Evolutionary conservation across 2,888 invertebrate species (phyloP), one percentile per base, ranked within the genome.

Genomic region (Chironomus tentans): DNA sequence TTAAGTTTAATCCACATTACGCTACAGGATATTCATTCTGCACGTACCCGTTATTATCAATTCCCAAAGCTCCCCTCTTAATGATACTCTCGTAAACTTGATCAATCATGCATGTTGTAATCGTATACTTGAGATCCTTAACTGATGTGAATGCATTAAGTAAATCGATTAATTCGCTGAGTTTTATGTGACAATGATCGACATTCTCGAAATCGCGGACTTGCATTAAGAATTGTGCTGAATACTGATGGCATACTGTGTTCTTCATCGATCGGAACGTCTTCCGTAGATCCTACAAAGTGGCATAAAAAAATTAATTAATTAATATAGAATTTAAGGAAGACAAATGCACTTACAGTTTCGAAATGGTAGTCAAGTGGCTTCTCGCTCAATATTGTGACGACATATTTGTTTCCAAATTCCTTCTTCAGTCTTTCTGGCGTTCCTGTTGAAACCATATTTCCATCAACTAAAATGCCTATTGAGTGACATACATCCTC

Each of bases 401-500:
- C 81, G 70, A 80, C 80, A 77, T 84, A 84, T 70, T 81, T 82
- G 56, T 82, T 82, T 4, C 84, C 84, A 76, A 82, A 82, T 72
- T 82, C 80, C 0, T 79, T 77, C 71, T 82, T 82, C 10, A 84
- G 78, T 76, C 80, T 80, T 22, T 81, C 79, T 4, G 83, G 83
- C 72, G 81, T 81, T 24, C 82, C 83, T 78, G 81, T 82, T 56
- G 82, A 82, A 18, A 84, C 79, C 76, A 84, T 80, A 74, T 82
- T 81, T 0, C 84, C 84, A 28, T 83, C 82, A 74, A 82, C 82
- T 7, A 84, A 78, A 4, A 84, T 81, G 1, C 82, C 84, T 38
- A 84, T 83, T 2, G 83, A 82, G 79, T 84, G 81, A 70, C 84
- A 84, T 47, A 84, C 80, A 46, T 82, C 80, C 79, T 84, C 84